Conservation (phyloP, 2,888 invertebrate species). For the Druceiella hillmani region DNA sequence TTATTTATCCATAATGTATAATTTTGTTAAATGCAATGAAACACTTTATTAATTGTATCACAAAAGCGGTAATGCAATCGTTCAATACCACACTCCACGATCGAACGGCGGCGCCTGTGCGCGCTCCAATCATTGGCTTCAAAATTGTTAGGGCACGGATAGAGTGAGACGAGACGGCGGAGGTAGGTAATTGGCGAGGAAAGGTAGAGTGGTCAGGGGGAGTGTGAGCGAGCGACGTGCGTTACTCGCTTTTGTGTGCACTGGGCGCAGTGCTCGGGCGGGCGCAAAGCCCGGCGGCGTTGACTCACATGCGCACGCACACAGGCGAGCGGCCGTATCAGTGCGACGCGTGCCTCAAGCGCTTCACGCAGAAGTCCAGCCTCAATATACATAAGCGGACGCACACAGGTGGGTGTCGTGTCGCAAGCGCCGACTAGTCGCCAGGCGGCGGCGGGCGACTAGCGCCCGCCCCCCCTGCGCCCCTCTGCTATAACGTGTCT, state of each 20-base stretch:
- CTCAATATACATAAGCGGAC: slow-evolving; percentile 76
- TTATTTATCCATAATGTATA: no score
- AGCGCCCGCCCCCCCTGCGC: slow-evolving; percentile 39
- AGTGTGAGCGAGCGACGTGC: slow-evolving; percentile 46
- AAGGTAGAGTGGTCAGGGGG: slow-evolving; percentile 25
- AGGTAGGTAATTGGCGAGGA: slow-evolving; percentile 8
- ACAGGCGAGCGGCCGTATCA: slow-evolving; percentile 60
- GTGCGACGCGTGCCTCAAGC: slow-evolving; percentile 71
- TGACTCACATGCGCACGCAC: slow-evolving; percentile 51
- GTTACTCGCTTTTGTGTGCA: slow-evolving; percentile 55
- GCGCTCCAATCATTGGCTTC: slow-evolving; percentile 29
- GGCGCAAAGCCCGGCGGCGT: slow-evolving; percentile 39
- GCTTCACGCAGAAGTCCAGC: slow-evolving; percentile 78
- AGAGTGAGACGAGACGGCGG: slow-evolving; percentile 15
- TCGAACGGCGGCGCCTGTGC: slow-evolving; percentile 29
- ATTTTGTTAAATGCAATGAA: no score
- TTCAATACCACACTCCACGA: slow-evolving; percentile 39
- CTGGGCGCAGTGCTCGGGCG: slow-evolving; percentile 49
- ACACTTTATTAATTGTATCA: slow-evolving; percentile 51
- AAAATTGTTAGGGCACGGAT: slow-evolving; percentile 32
- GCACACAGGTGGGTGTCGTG: slow-evolving; percentile 60
- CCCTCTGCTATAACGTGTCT: slow-evolving; percentile 51
- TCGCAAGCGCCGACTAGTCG: slow-evolving; percentile 46
- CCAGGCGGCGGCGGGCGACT: slow-evolving; percentile 42
- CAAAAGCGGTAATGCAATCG: slow-evolving; percentile 55